Evolutionary conservation across 1,140 invertebrate genomes (phyloP), one percentile per base, ranked within the genome.

Genomic region (Zaprionus ornatus): DNA sequence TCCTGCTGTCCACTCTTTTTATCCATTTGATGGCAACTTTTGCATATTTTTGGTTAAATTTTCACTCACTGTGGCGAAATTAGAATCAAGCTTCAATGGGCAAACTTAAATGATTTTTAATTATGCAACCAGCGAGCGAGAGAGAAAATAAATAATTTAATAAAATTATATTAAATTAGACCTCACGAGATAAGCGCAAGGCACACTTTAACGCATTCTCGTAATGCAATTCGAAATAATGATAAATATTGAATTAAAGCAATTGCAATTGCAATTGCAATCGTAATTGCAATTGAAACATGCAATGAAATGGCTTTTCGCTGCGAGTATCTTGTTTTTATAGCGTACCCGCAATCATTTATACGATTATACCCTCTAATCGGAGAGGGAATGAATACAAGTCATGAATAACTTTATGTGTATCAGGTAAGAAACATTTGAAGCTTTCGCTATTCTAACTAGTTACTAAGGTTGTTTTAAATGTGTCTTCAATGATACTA

Each of bases 91-190:
- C 63, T 72, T 66, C 48, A 62, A 62, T 63, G 69, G 56, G 40
- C 50, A 13, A 66, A 81, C 63, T 82, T 75, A 80, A 82, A 87
- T 82, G 74, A 75, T 82, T 80, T 87, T 83, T 80, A 82, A 87
- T 82, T 87, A 80, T 82, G 50, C 66, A 52, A 42, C 19, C 40
- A 45, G 1, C n/a, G n/a, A 7, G 40, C 10, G 45, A 19, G 19
- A 1, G 5, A 29, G 57, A 56, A 67, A 60, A 48, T 55, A 29
- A 21, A 19, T 65, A 59, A 50, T 64, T 37, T 70, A 62, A 52
- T 56, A 45, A 52, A 72, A 57, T 63, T 48, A 61, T 42, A 56
- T 12, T 35, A 61, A 66, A 65, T 35, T 59, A 25, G 19, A 42
- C 32, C 40, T 23, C 27, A 48, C n/a, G 48, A 62, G 37, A 56